Conservation (phyloP, 2,888 invertebrate genomes). For the Sepiola atlantica region DNA sequence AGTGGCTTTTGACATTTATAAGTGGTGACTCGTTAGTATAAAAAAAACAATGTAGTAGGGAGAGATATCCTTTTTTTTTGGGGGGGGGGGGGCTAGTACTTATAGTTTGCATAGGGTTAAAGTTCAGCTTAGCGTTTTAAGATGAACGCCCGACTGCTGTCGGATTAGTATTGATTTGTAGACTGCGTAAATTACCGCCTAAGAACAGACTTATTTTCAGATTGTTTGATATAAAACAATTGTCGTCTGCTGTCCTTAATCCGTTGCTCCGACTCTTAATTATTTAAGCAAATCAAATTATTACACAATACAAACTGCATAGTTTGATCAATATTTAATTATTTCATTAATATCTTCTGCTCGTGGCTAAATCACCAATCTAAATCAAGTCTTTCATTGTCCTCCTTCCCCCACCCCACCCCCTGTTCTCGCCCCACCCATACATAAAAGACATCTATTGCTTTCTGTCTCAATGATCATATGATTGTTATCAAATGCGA, state of each 20-base stretch:
- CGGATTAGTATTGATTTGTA: background rate
- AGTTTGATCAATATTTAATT: background rate
- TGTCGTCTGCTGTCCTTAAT: background rate
- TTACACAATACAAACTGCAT: background rate
- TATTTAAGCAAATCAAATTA: background rate
- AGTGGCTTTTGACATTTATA: too few species aligned
- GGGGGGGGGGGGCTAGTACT: too few species aligned
- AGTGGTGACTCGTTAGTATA: too few species aligned
- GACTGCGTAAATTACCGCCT: background rate
- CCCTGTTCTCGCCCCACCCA: too few species aligned
- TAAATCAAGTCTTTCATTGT: too few species aligned
- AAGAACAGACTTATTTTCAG: background rate
- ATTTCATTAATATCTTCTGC: background rate
- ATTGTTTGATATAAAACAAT: background rate
- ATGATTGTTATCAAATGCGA: too few species aligned
- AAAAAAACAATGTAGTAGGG: too few species aligned
- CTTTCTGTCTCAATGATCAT: too few species aligned
- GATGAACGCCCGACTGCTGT: background rate
- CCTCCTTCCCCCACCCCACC: too few species aligned
- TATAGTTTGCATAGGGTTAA: background rate
- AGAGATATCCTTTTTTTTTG: too few species aligned
- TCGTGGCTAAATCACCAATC: background rate
- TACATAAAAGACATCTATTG: too few species aligned
- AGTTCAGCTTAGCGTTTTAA: background rate
- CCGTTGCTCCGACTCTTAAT: background rate